These are phyloP conservation scores for Microtus richardsoni DNA, from an alignment of 2,113 vertebrate genomes.

Conservation along the genomic window DNA sequence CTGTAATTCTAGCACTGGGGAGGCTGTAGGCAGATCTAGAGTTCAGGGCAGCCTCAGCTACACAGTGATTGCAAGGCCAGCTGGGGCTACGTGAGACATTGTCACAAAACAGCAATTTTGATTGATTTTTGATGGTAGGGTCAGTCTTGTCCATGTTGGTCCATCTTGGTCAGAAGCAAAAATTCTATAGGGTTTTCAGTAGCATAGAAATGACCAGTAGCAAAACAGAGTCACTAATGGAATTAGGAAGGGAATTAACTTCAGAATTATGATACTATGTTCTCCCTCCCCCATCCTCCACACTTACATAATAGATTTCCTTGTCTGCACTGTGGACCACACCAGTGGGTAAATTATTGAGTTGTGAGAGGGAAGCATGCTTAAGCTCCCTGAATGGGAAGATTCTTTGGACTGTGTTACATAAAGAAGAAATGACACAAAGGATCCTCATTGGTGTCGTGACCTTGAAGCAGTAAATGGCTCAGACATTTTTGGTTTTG, in stretches of 20 bases:
- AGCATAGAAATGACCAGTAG: conserved; percentile 21
- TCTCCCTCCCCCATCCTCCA: conserved; percentile 24
- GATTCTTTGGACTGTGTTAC: conserved; percentile 8
- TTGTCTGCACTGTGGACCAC: background rate
- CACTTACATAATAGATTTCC: conserved; percentile 42
- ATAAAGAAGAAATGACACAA: conserved; percentile 32
- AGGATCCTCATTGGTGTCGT: background rate
- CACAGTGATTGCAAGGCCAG: background rate
- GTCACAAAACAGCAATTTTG: background rate
- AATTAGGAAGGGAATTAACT: conserved; percentile 44
- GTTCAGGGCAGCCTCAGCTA: background rate
- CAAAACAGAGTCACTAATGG: background rate
- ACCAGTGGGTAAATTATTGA: conserved; percentile 47
- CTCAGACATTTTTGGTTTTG: conserved; percentile 45
- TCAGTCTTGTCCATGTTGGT: conserved; percentile 25
- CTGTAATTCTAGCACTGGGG: background rate
- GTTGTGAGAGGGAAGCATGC: background rate
- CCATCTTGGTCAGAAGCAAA: conserved; percentile 35
- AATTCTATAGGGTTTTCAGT: conserved; percentile 15
- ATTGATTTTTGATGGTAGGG: conserved; percentile 12
- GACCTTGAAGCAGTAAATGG: conserved; percentile 53
- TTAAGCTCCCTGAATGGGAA: background rate
- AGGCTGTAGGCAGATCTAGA: background rate
- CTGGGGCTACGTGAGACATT: background rate
- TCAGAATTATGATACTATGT: conserved; percentile 58